Base-by-base conservation (phyloP, 2,113 vertebrate species). In the Psophia crepitans region DNA sequence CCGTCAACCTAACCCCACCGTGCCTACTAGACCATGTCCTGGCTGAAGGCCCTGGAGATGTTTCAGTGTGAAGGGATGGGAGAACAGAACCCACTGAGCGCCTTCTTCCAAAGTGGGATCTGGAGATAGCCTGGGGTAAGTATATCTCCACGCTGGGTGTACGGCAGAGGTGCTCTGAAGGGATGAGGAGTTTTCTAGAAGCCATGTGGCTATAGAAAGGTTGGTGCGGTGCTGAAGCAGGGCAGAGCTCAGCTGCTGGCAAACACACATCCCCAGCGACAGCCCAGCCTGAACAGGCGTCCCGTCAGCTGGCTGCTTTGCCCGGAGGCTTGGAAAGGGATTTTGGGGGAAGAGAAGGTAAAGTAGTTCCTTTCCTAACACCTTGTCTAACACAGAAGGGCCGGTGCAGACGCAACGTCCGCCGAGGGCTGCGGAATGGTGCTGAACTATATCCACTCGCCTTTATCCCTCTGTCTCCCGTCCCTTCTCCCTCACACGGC, bases 141-240 rank as follows among this genome's bases (percentile, higher is more conserved):
- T 6, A 1, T 6, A 4, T 4, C 24, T 22, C 74, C 8, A 0
- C 0, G 4, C 33, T 33, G 78, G 37, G 19, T 4, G 22, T 1
- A 3, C 0, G 20, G 86, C 39, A 41, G 44, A 16, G 48, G 15
- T 8, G 7, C 13, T 24, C 6, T 4, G 12, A 11, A 2, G 32
- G 64, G 39, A 1, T 2, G 24, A 46, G 41, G 28, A 5, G 44
- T 23, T 75, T 57, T 35, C 87, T 35, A 1, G 0, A 6, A 68
- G 46, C 4, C 18, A 30, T 1, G 44, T 1, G 39, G 27, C 63
- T 8, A 4, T 0, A 33, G 33, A 6, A 51, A 46, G 77, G 60
- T 11, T 0, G 12, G 17, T 3, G 27, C 1, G 9, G 14, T 11
- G 46, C n/a, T 1, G 26, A 46, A 19, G 85, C 46, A 4, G 5